phyloP scores from a whole-genome alignment of 2,888 invertebrate species.

The Malacosoma neustria region DNA sequence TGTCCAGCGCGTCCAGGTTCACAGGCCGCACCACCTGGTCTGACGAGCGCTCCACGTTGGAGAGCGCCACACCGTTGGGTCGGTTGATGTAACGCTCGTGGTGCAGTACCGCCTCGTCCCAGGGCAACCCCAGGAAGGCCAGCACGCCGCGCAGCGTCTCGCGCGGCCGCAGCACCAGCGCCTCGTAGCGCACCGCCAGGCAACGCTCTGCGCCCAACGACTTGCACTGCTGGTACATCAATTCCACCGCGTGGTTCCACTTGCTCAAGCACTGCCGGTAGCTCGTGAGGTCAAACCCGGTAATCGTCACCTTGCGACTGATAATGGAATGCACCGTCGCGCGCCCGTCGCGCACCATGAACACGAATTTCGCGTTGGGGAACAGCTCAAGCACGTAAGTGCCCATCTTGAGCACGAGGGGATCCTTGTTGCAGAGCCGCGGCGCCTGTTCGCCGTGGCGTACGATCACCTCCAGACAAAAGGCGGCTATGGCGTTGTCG shows the following conservation, averaged over 20 bases:
- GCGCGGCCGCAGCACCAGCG: conserved; percentile 95
- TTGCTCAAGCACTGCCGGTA: conserved; percentile 96
- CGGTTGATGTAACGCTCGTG: conserved; percentile 98
- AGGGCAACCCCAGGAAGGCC: conserved; percentile 91
- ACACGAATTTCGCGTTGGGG: conserved; percentile 97
- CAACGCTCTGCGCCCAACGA: conserved; percentile 85
- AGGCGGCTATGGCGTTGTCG: conserved; percentile 96
- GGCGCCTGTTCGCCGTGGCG: conserved; percentile 96
- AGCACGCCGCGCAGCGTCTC: conserved; percentile 92
- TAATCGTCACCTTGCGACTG: conserved; percentile 89
- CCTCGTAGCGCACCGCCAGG: conserved; percentile 95
- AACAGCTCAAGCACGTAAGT: conserved; percentile 94
- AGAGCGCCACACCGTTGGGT: conserved; percentile 93
- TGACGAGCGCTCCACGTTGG: conserved; percentile 97
- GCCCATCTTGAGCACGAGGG: conserved; percentile 97
- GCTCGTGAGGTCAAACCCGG: conserved; percentile 95
- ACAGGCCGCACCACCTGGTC: conserved; percentile 99
- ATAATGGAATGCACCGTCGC: conserved; percentile 99
- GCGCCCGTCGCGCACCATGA: conserved; percentile 98
- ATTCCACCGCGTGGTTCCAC: conserved; percentile 96
- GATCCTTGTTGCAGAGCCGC: conserved; percentile 98
- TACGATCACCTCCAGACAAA: conserved; percentile 96
- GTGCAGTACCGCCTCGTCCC: conserved; percentile 97
- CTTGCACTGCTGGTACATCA: conserved; percentile 95
- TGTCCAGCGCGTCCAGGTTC: conserved; percentile 94